Evolutionary conservation across 2,113 vertebrate genomes (phyloP).

Genomic region (Ceyx cyanopectus): DNA sequence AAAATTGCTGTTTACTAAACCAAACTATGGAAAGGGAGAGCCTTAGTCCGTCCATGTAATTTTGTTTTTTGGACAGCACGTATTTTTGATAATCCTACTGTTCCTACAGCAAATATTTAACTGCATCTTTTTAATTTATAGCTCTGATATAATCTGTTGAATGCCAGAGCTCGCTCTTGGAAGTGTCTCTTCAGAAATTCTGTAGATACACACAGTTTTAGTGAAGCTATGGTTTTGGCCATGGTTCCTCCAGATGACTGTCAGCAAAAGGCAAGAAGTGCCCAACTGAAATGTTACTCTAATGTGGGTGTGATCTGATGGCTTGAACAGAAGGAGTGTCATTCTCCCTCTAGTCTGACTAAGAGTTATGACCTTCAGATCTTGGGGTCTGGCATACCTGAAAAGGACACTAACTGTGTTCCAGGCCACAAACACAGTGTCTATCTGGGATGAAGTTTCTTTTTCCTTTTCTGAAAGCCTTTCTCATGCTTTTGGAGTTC

Average conservation of each 20-base stretch:
- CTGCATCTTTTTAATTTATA: constrained; percentile 53
- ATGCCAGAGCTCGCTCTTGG: neutral
- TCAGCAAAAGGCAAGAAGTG: neutral
- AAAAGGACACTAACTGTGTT: neutral
- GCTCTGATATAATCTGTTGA: constrained; percentile 64
- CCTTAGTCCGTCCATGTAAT: neutral
- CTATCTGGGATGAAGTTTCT: neutral
- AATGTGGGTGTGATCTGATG: neutral
- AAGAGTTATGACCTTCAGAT: neutral
- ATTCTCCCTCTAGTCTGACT: neutral
- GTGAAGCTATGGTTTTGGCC: neutral
- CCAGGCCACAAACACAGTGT: neutral
- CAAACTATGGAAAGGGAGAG: neutral
- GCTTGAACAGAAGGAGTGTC: neutral
- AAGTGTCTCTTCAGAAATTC: neutral
- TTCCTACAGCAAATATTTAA: neutral
- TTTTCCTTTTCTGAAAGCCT: neutral
- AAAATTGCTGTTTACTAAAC: neutral
- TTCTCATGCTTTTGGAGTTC: neutral
- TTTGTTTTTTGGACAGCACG: neutral
- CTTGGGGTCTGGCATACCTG: neutral
- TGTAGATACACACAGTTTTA: neutral
- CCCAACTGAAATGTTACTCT: neutral
- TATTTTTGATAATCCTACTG: neutral
- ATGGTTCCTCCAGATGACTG: neutral